phyloP scores from a whole-genome alignment of 2,888 invertebrate genomes.

The Torymus texanus region DNA sequence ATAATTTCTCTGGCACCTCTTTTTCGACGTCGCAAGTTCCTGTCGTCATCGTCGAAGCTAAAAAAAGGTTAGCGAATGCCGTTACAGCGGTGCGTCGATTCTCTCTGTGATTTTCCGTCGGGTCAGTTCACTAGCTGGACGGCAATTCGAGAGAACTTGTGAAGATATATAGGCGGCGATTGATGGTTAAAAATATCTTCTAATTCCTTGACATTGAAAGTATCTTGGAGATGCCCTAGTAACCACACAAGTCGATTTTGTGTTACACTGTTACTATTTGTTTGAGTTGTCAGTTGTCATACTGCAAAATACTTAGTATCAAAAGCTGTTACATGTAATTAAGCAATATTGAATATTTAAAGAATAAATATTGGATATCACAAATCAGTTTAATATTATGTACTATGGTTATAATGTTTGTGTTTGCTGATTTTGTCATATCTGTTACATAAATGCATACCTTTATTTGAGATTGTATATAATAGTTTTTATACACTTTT shows the following conservation, averaged over 20 bases:
- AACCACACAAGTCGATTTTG: constrained; percentile 5
- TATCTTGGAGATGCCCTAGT: neutral
- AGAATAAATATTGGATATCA: neutral
- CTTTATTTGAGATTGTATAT: neutral
- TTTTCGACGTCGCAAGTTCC: neutral
- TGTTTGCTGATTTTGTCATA: neutral
- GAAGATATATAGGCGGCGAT: too few species aligned
- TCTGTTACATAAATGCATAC: neutral
- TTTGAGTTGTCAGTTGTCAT: neutral
- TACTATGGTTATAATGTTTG: too few species aligned
- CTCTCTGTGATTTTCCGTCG: neutral
- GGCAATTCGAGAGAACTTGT: too few species aligned
- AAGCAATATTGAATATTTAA: constrained; percentile 2
- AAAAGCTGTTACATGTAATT: constrained; percentile 11
- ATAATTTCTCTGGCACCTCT: neutral
- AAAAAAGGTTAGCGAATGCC: constrained; percentile 20
- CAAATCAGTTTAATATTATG: too few species aligned
- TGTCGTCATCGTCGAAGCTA: neutral
- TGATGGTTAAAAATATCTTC: constrained; percentile 46
- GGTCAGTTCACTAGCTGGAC: too few species aligned
- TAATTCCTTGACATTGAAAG: constrained; percentile 52
- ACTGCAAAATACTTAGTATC: too few species aligned
- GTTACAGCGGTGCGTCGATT: neutral
- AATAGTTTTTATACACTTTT: neutral
- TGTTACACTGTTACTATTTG: constrained; percentile 7